Evolutionary conservation across 2,113 vertebrate genomes (phyloP).

Genomic region (Ceratotherium simum): DNA sequence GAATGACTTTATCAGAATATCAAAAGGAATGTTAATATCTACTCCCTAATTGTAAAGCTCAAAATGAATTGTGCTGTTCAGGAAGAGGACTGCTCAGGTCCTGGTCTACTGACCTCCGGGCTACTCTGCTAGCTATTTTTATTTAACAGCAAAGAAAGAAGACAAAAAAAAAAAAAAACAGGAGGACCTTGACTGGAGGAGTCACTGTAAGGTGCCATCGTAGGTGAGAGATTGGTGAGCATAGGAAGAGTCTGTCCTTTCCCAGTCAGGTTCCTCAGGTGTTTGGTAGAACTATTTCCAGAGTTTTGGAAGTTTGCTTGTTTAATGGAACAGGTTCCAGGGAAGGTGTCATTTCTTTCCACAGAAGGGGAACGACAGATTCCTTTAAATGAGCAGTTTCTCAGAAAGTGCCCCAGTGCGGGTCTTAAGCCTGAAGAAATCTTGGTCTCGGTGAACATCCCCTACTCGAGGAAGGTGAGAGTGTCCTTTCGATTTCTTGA

Average conservation of each 20-base stretch:
- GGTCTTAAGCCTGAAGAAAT: constrained; percentile 90
- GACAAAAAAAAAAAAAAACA: not conserved
- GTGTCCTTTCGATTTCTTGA: not conserved
- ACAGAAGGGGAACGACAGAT: constrained; percentile 86
- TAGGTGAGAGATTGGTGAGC: not conserved
- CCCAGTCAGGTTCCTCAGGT: not conserved
- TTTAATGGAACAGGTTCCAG: not conserved
- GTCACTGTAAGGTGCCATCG: not conserved
- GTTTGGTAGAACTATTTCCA: not conserved
- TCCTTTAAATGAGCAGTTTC: constrained; percentile 90
- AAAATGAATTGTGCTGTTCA: not conserved
- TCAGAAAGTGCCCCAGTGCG: constrained; percentile 86
- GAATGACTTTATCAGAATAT: not conserved
- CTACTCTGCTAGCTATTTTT: not conserved
- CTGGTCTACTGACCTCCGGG: not conserved
- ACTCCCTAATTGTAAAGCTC: not conserved
- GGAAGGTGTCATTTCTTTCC: constrained; percentile 54
- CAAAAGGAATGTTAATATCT: not conserved
- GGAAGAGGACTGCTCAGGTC: not conserved
- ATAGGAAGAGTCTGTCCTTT: not conserved
- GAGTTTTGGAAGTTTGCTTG: not conserved
- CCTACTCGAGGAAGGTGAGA: constrained; percentile 90
- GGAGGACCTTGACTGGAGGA: not conserved
- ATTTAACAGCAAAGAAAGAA: not conserved
- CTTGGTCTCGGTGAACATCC: constrained; percentile 91